These are phyloP conservation scores for Rhincodon typus DNA, from an alignment of 2,797 vertebrate genomes.

Conservation along the genomic window DNA sequence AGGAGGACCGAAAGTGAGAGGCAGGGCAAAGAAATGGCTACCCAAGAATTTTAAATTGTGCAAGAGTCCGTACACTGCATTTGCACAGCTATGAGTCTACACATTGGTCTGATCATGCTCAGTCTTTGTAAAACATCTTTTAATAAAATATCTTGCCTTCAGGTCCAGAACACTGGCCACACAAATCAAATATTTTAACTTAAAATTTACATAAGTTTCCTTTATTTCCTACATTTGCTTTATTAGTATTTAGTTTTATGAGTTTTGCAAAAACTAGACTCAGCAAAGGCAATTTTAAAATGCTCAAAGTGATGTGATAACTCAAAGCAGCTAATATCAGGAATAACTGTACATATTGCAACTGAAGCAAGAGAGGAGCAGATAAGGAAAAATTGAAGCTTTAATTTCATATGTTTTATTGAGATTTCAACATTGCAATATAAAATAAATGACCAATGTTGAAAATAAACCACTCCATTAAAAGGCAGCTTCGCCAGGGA, in stretches of 20 bases:
- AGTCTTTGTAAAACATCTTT: background rate
- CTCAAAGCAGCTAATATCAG: background rate
- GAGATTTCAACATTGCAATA: background rate
- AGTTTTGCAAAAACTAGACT: background rate
- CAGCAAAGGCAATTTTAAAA: background rate
- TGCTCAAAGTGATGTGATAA: background rate
- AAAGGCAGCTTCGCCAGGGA: background rate
- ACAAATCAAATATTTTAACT: background rate
- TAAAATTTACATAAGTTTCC: conserved; percentile 18
- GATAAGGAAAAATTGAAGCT: background rate
- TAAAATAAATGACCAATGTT: background rate
- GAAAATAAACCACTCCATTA: background rate
- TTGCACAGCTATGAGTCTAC: background rate
- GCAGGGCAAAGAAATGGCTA: background rate
- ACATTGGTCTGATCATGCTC: background rate
- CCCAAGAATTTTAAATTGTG: background rate
- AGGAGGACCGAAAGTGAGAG: background rate
- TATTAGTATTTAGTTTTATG: background rate
- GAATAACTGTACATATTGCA: background rate
- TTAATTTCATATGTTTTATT: background rate
- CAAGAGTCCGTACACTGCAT: background rate
- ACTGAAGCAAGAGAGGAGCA: background rate
- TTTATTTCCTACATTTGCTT: background rate
- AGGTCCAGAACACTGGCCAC: background rate
- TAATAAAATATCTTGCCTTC: background rate